A percentile compares a stretch with the other conserved stretches of the same genome.
These are phyloP conservation scores for Lepidochitona cinerea DNA, from an alignment of 2,888 invertebrate genomes.

Conservation along the genomic window DNA sequence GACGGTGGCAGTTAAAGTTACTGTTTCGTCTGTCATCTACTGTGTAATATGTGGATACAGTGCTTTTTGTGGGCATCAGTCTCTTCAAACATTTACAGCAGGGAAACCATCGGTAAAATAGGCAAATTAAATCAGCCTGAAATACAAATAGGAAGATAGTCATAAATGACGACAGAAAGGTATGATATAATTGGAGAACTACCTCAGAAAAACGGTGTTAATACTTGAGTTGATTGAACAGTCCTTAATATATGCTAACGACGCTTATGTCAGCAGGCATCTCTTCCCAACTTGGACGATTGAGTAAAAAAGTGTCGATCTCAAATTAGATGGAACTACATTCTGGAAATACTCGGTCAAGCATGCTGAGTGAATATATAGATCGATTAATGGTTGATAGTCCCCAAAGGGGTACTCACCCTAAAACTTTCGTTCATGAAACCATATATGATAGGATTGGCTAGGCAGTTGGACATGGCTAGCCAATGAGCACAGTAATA, in stretches of 20 bases:
- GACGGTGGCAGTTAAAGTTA: neutral
- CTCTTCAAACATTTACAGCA: constrained; percentile 56
- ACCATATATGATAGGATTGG: constrained; percentile 68
- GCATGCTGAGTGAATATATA: too few species aligned
- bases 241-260: neutral
- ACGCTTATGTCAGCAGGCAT: neutral
- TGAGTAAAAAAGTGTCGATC: too few species aligned
- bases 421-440: constrained; percentile 69
- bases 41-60: constrained; percentile 52
- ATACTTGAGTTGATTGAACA: neutral
- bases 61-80: constrained; percentile 45
- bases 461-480: constrained; percentile 69
- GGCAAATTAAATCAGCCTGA: constrained; percentile 52
- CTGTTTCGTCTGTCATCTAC: constrained; percentile 37
- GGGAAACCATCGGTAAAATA: constrained; percentile 56
- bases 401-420: constrained; percentile 47
- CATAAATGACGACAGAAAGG: too few species aligned
- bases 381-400: too few species aligned
- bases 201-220: too few species aligned
- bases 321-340: too few species aligned
- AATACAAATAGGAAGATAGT: too few species aligned
- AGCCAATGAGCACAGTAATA: constrained; percentile 65
- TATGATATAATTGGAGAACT: too few species aligned
- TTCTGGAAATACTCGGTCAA: too few species aligned
- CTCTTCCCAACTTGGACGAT: too few species aligned